A percentile compares a stretch with the other conserved stretches of the same genome.
Evolutionary conservation across 1,140 invertebrate genomes (phyloP).

Genomic region (Caerostris extrusa): DNA sequence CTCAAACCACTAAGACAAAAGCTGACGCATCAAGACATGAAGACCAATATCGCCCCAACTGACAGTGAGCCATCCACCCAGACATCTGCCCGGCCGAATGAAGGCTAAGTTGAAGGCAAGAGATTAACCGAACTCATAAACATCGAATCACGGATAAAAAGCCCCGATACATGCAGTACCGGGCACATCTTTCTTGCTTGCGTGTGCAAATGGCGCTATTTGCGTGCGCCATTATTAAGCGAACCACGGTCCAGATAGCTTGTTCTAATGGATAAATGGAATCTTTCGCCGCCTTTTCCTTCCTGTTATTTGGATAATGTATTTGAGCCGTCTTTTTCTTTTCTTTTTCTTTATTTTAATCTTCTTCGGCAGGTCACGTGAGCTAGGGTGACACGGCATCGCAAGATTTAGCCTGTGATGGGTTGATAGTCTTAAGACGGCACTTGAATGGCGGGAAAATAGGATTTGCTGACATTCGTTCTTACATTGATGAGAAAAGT

Average conservation of each 20-base stretch:
- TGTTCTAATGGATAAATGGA: slow-evolving; percentile 47
- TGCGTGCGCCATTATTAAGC: slow-evolving; percentile 1
- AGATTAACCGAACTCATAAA: not conserved
- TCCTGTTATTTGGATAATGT: slow-evolving; percentile 70
- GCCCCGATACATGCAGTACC: not conserved
- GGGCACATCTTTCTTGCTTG: not conserved
- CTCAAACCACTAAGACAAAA: not conserved
- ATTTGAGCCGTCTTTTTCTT: not conserved
- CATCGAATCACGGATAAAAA: not conserved
- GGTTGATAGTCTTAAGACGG: not conserved
- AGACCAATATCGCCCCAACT: not conserved
- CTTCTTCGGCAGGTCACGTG: not conserved
- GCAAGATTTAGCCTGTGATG: not conserved
- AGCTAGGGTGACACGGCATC: not conserved
- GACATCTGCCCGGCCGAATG: not conserved
- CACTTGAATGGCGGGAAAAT: not conserved
- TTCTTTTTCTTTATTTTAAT: not conserved
- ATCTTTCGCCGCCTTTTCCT: slow-evolving; percentile 28
- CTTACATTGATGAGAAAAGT: too few relatives aligned
- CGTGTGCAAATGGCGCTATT: slow-evolving; percentile 40
- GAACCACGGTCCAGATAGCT: not conserved
- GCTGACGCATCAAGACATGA: not conserved
- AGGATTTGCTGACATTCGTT: too few relatives aligned
- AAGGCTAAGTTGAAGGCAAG: not conserved
- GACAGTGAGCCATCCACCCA: not conserved